phyloP scores from a whole-genome alignment of 2,113 vertebrate species.

The Lamprologus tigripictilis region DNA sequence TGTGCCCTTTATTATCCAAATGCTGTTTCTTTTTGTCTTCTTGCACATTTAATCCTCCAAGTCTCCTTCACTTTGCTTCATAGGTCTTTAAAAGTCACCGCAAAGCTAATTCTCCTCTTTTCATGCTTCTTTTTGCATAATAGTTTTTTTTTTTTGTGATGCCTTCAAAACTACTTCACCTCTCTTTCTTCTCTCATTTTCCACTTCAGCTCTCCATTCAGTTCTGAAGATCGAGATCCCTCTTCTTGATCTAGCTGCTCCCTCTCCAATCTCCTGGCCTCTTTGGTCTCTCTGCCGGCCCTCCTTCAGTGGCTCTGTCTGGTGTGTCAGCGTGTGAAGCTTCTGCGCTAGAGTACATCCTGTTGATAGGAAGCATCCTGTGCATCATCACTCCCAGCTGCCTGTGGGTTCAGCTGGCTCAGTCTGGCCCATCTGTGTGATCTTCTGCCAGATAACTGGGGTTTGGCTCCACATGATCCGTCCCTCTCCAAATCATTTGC shows the following conservation, averaged over 20 bases:
- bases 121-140: background rate
- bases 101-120: background rate
- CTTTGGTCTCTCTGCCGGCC: constrained; percentile 22
- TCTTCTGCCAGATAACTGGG: constrained; percentile 70
- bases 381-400: constrained; percentile 68
- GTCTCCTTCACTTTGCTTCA: background rate
- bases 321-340: constrained; percentile 59
- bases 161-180: background rate
- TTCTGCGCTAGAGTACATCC: constrained; percentile 61
- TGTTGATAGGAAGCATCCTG: constrained; percentile 69
- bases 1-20: background rate
- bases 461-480: constrained; percentile 50
- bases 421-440: constrained; percentile 73
- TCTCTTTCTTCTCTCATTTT: background rate
- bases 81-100: background rate
- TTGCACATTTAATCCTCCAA: background rate
- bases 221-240: background rate
- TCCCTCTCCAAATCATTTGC: constrained; percentile 60
- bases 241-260: constrained; percentile 16
- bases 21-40: background rate
- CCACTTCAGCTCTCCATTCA: background rate
- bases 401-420: constrained; percentile 68
- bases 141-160: background rate
- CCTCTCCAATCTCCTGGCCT: background rate
- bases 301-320: constrained; percentile 49